phyloP scores from a whole-genome alignment of 2,888 invertebrate species.

The Hoplodrina ambigua region DNA sequence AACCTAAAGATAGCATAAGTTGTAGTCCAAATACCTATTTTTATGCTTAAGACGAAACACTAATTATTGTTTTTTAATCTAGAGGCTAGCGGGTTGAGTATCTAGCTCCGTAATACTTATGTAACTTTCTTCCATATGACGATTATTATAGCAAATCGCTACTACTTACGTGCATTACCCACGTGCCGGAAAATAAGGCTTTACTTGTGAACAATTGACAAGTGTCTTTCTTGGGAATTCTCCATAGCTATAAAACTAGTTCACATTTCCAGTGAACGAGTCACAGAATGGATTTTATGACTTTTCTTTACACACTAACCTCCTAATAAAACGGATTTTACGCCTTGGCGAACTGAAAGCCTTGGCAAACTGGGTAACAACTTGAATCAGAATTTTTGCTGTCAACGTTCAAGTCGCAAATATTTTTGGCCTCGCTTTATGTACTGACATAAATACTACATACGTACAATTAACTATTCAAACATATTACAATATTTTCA shows the following conservation, averaged over 20 bases:
- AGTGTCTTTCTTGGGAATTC: slow-evolving; percentile 20
- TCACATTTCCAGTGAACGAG: slow-evolving; percentile 30
- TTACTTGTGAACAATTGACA: slow-evolving; percentile 21
- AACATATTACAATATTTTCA: background rate
- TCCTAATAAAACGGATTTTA: slow-evolving; percentile 44
- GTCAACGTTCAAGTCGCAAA: slow-evolving; percentile 1
- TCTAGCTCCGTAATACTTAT: background rate
- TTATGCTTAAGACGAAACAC: background rate
- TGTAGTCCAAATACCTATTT: background rate
- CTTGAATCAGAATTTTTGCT: background rate
- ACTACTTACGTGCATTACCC: slow-evolving; percentile 1
- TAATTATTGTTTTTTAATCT: background rate
- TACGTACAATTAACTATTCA: background rate
- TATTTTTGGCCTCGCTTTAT: slow-evolving; percentile 1
- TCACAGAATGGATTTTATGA: slow-evolving; percentile 40
- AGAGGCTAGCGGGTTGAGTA: background rate
- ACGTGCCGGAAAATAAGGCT: slow-evolving; percentile 19
- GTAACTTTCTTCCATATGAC: background rate
- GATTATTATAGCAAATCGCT: background rate
- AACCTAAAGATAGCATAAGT: background rate
- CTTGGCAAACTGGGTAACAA: slow-evolving; percentile 15
- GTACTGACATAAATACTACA: background rate
- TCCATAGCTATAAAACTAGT: slow-evolving; percentile 29
- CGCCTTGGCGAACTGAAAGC: slow-evolving; percentile 27
- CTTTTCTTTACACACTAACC: slow-evolving; percentile 44